Conservation (phyloP, 1,140 invertebrate genomes). For the Phymastichus coffea region DNA sequence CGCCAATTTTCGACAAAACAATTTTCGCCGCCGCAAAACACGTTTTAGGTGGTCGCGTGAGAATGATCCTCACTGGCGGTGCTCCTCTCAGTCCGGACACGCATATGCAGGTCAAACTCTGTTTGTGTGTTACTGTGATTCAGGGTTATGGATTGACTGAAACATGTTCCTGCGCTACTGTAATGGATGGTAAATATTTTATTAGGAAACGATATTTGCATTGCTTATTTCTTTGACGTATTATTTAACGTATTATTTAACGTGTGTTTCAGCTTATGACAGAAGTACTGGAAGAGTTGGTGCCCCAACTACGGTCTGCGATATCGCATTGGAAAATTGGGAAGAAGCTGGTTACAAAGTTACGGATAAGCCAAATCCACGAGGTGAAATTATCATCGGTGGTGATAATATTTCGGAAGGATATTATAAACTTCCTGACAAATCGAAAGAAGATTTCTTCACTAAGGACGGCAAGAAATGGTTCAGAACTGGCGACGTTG, state of each 20-base stretch:
- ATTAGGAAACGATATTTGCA: conserved; percentile 23
- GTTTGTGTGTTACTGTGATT: conserved; percentile 85
- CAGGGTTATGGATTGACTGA: conserved; percentile 98
- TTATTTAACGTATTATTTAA: neutral
- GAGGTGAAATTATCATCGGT: conserved; percentile 88
- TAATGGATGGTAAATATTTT: conserved; percentile 73
- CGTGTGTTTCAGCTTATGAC: conserved; percentile 59
- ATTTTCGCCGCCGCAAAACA: conserved; percentile 65
- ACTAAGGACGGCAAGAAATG: conserved; percentile 78
- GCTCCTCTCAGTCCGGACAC: conserved; percentile 95
- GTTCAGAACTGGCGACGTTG: conserved; percentile 97
- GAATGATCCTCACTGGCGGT: conserved; percentile 87
- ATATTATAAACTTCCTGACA: conserved; percentile 90
- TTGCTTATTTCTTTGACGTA: no score
- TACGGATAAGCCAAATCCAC: conserved; percentile 85
- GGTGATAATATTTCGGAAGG: conserved; percentile 89
- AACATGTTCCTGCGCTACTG: conserved; percentile 89
- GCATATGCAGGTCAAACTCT: conserved; percentile 91
- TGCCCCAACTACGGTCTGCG: conserved; percentile 80
- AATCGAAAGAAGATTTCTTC: conserved; percentile 90
- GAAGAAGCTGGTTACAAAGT: conserved; percentile 91
- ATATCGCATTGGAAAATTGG: conserved; percentile 91
- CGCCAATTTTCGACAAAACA: conserved; percentile 73
- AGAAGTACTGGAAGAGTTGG: conserved; percentile 83
- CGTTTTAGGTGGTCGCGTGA: conserved; percentile 83